Evolutionary conservation across 2,113 vertebrate species (phyloP).

Genomic region (Brachypteracias leptosomus): DNA sequence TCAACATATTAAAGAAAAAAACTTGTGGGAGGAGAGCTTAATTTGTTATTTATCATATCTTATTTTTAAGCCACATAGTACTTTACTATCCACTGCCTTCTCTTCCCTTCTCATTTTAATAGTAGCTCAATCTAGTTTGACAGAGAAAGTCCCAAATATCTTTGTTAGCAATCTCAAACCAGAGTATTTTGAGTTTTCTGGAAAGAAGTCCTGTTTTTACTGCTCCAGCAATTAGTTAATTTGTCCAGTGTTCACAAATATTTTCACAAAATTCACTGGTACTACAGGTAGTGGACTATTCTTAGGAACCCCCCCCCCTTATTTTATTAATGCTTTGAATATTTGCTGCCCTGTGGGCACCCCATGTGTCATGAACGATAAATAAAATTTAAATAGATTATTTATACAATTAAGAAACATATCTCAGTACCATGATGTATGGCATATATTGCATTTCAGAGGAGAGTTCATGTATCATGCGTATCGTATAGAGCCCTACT

Average conservation of each 20-base stretch:
- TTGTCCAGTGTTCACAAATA: background rate
- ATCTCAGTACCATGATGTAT: background rate
- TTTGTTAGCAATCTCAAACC: background rate
- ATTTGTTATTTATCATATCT: background rate
- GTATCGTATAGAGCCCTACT: background rate
- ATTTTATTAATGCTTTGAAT: background rate
- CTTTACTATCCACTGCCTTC: background rate
- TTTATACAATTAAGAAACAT: background rate
- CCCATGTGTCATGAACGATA: background rate
- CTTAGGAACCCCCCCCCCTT: background rate
- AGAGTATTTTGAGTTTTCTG: background rate
- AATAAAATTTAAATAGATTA: conserved; percentile 12
- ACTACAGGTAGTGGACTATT: background rate
- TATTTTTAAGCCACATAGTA: background rate
- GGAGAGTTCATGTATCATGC: background rate
- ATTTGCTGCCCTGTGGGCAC: background rate
- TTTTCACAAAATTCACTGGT: background rate
- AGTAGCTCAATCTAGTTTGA: background rate
- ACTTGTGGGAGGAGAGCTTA: background rate
- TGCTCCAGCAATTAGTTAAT: accelerated
- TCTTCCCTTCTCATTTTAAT: background rate
- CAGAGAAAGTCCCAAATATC: background rate
- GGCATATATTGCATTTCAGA: background rate
- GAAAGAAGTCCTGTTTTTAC: background rate
- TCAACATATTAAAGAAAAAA: background rate